These are phyloP conservation scores for Misgurnus anguillicaudatus DNA, from an alignment of 2,113 vertebrate species.

Conservation along the genomic window DNA sequence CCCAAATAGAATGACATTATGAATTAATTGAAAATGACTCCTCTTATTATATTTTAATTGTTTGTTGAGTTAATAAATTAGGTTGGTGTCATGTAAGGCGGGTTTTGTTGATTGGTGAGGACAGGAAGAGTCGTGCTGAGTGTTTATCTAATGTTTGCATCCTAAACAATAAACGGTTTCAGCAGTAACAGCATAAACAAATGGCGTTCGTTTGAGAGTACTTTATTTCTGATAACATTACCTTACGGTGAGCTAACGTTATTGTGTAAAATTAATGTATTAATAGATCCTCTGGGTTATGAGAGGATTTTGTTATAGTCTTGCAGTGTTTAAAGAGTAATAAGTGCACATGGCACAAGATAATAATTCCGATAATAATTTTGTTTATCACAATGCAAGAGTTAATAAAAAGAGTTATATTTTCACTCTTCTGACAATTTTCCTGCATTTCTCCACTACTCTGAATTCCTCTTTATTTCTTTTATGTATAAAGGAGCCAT, in stretches of 20 bases:
- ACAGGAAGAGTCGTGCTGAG: not conserved
- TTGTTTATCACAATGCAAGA: not conserved
- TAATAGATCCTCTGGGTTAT: not conserved
- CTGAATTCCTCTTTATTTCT: not conserved
- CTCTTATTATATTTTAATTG: conserved; percentile 45
- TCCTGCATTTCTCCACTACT: not conserved
- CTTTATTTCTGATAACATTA: not conserved
- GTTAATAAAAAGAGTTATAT: not conserved
- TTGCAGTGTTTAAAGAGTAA: not conserved
- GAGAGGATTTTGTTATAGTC: not conserved
- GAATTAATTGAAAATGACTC: conserved; percentile 49
- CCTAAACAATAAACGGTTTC: not conserved
- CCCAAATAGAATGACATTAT: conserved; percentile 47
- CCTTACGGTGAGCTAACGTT: not conserved
- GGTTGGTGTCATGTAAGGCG: conserved; percentile 5
- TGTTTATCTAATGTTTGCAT: conserved; percentile 7
- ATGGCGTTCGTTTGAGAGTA: too few relatives aligned
- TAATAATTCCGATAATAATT: too few relatives aligned
- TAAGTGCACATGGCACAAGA: too few relatives aligned
- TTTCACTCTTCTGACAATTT: not conserved
- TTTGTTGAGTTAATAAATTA: conserved; percentile 47
- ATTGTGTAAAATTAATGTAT: not conserved
- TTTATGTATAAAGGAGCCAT: not conserved
- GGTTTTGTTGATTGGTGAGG: conserved; percentile 9
- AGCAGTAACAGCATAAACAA: too few relatives aligned